Evolutionary conservation across 2,888 invertebrate species (phyloP), one percentile per base, ranked within the genome.

Genomic region (Parnassius apollo): DNA sequence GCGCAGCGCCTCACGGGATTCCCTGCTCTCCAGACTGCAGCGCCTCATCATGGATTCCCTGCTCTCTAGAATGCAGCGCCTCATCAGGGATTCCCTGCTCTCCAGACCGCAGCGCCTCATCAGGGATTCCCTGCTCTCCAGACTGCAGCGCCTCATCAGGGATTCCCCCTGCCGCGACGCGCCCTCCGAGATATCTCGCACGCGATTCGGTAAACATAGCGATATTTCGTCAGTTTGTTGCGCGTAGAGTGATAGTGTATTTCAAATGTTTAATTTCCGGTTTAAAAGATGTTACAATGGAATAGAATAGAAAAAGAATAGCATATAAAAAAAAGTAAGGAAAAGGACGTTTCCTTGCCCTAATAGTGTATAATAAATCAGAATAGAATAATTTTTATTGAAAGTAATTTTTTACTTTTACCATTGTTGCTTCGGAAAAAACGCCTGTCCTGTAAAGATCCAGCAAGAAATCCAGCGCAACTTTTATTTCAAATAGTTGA

Each of bases 31-130:
- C n/a, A n/a, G 57, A 50, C 51, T n/a, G 9, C 18, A 44, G 71
- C 69, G 18, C 18, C 76, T 84, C 82, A 85, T 86, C 79, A 76
- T 67, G 72, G 75, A 86, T 86, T 85, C 86, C 75, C 80, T n/a
- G n/a, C n/a, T n/a, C n/a, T n/a, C n/a, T n/a, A n/a, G 57, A 50
- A 48, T n/a, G 9, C 18, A 44, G 71, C 69, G 18, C 18, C 76
- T 84, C 82, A 85, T 86, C 79, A 76, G 67, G 72, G 75, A 86
- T 86, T 85, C 86, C 75, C 80, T n/a, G n/a, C n/a, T n/a, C n/a
- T n/a, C n/a, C n/a, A n/a, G 57, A 50, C 51, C 7, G 9, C 18
- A 44, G 71, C 69, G 18, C 18, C 76, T 84, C 82, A 85, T 86
- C 79, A 76, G 67, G 72, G 75, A 86, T 86, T 85, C 86, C 75